phyloP scores from a whole-genome alignment of 2,113 vertebrate species.

The Genyomyrus donnyi region DNA sequence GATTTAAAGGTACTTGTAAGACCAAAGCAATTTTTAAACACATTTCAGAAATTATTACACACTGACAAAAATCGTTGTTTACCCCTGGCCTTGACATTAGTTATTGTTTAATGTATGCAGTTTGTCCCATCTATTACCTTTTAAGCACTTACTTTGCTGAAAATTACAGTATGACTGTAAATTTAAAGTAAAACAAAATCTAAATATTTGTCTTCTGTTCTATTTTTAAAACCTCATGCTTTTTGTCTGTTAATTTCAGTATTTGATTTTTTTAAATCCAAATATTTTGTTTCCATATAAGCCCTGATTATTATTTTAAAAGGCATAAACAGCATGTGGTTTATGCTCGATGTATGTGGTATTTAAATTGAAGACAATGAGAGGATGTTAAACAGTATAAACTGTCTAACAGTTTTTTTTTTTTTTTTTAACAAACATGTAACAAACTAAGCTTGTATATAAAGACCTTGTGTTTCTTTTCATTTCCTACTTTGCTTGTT shows the following conservation, averaged over 20 bases:
- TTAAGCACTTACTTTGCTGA: constrained; percentile 14
- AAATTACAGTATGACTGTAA: constrained; percentile 23
- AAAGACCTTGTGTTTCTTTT: not conserved
- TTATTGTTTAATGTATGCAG: not conserved
- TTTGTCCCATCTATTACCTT: not conserved
- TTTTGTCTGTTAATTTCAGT: not conserved
- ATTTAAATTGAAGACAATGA: not conserved
- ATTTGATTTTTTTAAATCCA: not conserved
- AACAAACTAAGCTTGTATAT: constrained; percentile 12
- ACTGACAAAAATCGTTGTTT: not conserved
- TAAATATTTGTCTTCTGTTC: not conserved
- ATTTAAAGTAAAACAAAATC: constrained; percentile 9
- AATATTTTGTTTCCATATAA: not conserved
- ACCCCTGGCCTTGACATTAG: constrained; percentile 20
- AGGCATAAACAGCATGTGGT: not conserved
- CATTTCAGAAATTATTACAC: not conserved
- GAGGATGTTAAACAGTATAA: constrained; percentile 11
- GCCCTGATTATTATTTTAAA: not conserved
- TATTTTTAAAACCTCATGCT: not conserved
- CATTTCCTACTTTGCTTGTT: not conserved
- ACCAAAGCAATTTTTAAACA: constrained; percentile 19
- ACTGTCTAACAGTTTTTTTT: not conserved
- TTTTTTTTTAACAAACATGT: not conserved
- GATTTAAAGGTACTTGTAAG: constrained; percentile 27
- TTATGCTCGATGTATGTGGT: not conserved